Base-by-base conservation (phyloP, 2,797 vertebrate species). In the Thripadectes ignobilis region DNA sequence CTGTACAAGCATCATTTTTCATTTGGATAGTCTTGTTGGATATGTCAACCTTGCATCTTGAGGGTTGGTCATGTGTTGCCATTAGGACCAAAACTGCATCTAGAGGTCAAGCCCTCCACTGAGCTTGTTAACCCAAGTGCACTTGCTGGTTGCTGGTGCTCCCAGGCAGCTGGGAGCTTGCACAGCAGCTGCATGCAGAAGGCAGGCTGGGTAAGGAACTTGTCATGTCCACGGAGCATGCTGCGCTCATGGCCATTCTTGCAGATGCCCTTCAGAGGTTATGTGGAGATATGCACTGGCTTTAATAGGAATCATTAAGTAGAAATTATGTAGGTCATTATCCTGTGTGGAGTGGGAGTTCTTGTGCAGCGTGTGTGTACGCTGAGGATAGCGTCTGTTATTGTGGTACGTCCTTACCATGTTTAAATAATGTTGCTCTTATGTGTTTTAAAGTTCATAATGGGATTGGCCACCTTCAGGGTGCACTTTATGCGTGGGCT, bases 271-370 rank as follows among this genome's bases (percentile, higher is more conserved):
- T 94, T 94, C 62, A 93, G 85, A 69, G 43, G 20, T 58, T 86
- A 7, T 58, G 14, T 30, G 49, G 72, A 95, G 49, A 27, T 41
- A 20, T 0, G 3, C 41, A 22, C 49, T 1, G 9, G 55, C 72
- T 92, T 78, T 84, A 89, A 71, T 45, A 59, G 66, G 54, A 91
- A 66, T 81, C 82, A 72, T 94, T 88, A 93, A 81, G 69, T 59
- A 81, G 73, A 88, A 96, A 92, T 83, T 91, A 92, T 89, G 75
- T 62, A 71, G 89, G 59, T 78, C 49, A 43, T 92, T 91, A 90
- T 66, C 48, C 51, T 54, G 23, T 88, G 22, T 30, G 36, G 57
- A 93, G 84, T 68, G 75, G 78, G 86, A 92, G 59, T 88, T 92
- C 61, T 88, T 77, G 69, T 67, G 68, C 41, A 51, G 48, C 9